A percentile compares a stretch with the other conserved stretches of the same genome.
These are phyloP conservation scores for Cryptus armator DNA, from an alignment of 2,888 invertebrate species.

Conservation along the genomic window DNA sequence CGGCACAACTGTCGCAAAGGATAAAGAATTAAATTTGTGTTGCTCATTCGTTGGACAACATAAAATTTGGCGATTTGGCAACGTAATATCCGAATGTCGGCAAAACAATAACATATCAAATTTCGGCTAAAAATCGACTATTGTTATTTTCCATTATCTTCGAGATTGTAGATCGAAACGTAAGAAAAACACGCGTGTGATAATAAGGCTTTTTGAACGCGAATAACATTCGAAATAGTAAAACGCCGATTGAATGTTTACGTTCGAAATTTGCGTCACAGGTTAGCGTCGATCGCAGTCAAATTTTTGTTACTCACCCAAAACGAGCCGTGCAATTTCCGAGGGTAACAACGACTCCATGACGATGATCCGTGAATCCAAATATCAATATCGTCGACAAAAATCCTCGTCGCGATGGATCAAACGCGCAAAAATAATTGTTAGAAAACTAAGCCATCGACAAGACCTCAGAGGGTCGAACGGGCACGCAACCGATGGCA, in stretches of 20 bases:
- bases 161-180: background rate
- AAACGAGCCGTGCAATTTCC: constrained; percentile 83
- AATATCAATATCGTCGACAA: background rate
- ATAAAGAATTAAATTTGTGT: no score
- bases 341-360: constrained; percentile 84
- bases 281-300: constrained; percentile 65
- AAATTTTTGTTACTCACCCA: constrained; percentile 77
- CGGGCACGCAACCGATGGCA: constrained; percentile 2
- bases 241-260: constrained; percentile 41
- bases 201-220: constrained; percentile 6
- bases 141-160: background rate
- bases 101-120: no score
- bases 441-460: background rate
- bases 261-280: constrained; percentile 25
- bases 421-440: constrained; percentile 9
- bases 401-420: background rate
- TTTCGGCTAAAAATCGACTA: background rate
- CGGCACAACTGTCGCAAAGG: no score
- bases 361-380: constrained; percentile 2
- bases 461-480: background rate
- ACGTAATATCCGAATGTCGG: no score
- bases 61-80: no score
- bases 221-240: constrained; percentile 32
- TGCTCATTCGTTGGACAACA: no score
- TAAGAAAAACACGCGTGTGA: background rate